Percentiles rank a stretch among this genome's conserved stretches.
These are phyloP conservation scores for Elymnias hypermnestra DNA, from an alignment of 1,140 invertebrate species.

Conservation along the genomic window DNA sequence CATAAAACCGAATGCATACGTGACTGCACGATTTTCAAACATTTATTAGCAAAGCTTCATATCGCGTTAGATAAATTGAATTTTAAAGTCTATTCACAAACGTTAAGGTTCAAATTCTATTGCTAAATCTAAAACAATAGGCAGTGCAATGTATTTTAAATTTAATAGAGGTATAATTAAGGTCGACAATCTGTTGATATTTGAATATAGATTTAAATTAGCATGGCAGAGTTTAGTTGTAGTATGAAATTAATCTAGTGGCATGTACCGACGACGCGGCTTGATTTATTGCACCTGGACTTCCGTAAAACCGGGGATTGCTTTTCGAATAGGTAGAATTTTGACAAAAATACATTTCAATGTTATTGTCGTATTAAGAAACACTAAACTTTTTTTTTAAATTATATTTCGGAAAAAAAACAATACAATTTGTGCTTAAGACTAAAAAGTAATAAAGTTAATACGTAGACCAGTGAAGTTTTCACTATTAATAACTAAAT, in stretches of 20 bases:
- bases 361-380: too few species aligned
- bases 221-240: constrained; percentile 13
- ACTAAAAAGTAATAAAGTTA: too few species aligned
- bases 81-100: background rate
- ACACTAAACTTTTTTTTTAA: too few species aligned
- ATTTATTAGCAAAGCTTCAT: constrained; percentile 6
- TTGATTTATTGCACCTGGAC: constrained; percentile 30
- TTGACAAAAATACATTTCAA: constrained; percentile 1
- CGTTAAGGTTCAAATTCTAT: background rate
- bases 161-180: background rate
- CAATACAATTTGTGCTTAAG: too few species aligned
- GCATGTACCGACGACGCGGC: constrained; percentile 12
- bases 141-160: background rate
- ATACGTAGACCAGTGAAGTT: too few species aligned
- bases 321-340: background rate
- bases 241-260: constrained; percentile 22
- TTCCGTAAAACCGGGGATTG: constrained; percentile 10
- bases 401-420: too few species aligned
- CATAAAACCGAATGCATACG: constrained; percentile 16
- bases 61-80: background rate
- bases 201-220: constrained; percentile 11
- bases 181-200: too few species aligned
- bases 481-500: too few species aligned
- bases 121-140: constrained; percentile 6
- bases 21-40: constrained; percentile 12